These are phyloP conservation scores for Mya arenaria DNA, from an alignment of 1,140 invertebrate genomes.

Conservation along the genomic window DNA sequence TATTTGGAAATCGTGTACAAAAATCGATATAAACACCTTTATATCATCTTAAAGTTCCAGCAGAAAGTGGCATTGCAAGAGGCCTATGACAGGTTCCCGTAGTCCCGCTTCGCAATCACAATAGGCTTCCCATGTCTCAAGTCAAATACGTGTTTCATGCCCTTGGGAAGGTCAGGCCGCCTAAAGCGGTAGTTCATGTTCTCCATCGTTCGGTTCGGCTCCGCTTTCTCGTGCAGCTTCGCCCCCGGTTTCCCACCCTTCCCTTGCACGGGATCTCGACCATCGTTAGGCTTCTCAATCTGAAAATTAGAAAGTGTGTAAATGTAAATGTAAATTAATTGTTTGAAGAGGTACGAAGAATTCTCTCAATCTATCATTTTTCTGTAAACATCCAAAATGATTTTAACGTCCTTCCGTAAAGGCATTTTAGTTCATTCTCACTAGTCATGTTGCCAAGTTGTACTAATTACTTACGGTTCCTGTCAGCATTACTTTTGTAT, in stretches of 20 bases:
- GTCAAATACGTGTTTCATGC: conserved; percentile 21
- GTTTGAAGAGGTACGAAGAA: no score
- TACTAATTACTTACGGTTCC: conserved; percentile 38
- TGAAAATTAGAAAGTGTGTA: not conserved
- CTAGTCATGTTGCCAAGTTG: no score
- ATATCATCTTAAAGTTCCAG: no score
- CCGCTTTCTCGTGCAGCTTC: not conserved
- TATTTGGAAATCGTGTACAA: no score
- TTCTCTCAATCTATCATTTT: no score
- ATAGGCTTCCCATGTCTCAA: conserved; percentile 31
- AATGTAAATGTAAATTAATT: no score
- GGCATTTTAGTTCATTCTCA: no score
- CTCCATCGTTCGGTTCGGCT: not conserved
- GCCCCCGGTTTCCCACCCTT: no score
- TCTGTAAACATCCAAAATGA: no score
- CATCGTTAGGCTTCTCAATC: not conserved
- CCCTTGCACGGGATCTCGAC: not conserved
- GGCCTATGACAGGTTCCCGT: conserved; percentile 23
- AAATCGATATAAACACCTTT: no score
- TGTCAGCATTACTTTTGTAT: conserved; percentile 38
- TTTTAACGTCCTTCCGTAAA: no score
- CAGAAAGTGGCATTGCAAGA: no score
- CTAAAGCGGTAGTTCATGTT: conserved; percentile 26
- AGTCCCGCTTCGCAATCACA: conserved; percentile 44
- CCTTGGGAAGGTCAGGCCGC: conserved; percentile 31